Evolutionary conservation across 2,797 vertebrate genomes (phyloP).

Genomic region (Neoniphon sammara): DNA sequence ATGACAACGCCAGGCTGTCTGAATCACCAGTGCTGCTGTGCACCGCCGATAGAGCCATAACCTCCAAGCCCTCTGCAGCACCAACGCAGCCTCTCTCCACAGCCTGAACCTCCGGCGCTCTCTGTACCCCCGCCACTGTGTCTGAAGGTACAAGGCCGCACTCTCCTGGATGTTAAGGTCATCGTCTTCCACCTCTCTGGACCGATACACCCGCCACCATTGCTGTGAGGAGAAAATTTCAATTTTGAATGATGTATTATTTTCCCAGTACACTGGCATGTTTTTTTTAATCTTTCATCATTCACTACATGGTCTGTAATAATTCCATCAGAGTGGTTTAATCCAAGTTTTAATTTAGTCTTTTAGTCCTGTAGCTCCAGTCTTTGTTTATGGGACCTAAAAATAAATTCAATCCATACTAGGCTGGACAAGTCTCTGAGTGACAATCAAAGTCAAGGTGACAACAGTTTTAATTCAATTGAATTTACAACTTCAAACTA

Average conservation of each 20-base stretch:
- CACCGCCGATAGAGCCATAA: conserved; percentile 71
- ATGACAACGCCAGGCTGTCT: conserved; percentile 90
- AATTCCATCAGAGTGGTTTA: not conserved
- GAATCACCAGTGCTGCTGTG: conserved; percentile 86
- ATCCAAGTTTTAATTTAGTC: not conserved
- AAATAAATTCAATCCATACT: not conserved
- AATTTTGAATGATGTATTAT: not conserved
- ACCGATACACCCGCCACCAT: conserved; percentile 87
- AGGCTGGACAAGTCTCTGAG: not conserved
- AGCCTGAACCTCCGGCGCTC: conserved; percentile 83
- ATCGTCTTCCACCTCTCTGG: conserved; percentile 63
- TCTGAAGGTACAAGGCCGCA: conserved; percentile 88
- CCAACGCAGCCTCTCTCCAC: conserved; percentile 83
- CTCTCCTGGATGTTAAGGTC: conserved; percentile 71
- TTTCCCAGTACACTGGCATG: not conserved
- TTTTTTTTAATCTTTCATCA: not conserved
- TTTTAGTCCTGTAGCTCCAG: not conserved
- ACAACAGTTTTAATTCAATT: not conserved
- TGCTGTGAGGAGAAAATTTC: conserved; percentile 74
- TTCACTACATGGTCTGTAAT: conserved; percentile 2
- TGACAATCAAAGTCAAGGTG: too few species aligned
- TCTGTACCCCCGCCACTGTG: conserved; percentile 88
- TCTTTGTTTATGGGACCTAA: not conserved
- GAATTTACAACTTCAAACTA: not conserved
- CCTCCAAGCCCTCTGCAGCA: conserved; percentile 91